Conservation (phyloP, 2,113 vertebrate species). For the Callocephalon fimbriatum region DNA sequence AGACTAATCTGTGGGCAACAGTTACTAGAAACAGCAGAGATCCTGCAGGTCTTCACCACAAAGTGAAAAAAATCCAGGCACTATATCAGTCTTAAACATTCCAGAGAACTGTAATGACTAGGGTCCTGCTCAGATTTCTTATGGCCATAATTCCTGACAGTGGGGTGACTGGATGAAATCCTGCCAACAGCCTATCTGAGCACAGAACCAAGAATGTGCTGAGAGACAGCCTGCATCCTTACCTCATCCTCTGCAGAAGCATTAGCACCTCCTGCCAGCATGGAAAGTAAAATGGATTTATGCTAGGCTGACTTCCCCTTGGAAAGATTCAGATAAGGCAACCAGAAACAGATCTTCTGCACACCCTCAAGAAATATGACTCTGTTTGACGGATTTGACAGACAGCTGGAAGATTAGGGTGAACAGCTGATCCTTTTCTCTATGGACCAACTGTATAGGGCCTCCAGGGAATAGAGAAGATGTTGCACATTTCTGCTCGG, state of each 20-base stretch:
- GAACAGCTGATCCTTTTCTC: not conserved
- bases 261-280: not conserved
- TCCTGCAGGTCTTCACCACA: not conserved
- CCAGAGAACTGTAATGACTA: not conserved
- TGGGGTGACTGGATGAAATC: not conserved
- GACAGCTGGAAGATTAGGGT: not conserved
- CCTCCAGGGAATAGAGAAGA: not conserved
- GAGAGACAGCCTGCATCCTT: not conserved
- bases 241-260: not conserved
- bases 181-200: not conserved
- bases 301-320: not conserved
- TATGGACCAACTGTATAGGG: not conserved
- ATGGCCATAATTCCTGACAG: not conserved
- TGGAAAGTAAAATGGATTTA: not conserved
- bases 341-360: not conserved
- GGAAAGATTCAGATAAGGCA: not conserved
- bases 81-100: not conserved
- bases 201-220: accelerated
- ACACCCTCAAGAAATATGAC: not conserved
- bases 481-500: not conserved
- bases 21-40: not conserved
- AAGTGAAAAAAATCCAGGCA: not conserved
- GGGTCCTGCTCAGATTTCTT: not conserved
- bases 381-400: not conserved
- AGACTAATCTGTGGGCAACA: not conserved